A percentile compares a stretch with the other conserved stretches of the same genome.
phyloP scores from a whole-genome alignment of 1,140 invertebrate genomes.

The Aphelinus certus region DNA sequence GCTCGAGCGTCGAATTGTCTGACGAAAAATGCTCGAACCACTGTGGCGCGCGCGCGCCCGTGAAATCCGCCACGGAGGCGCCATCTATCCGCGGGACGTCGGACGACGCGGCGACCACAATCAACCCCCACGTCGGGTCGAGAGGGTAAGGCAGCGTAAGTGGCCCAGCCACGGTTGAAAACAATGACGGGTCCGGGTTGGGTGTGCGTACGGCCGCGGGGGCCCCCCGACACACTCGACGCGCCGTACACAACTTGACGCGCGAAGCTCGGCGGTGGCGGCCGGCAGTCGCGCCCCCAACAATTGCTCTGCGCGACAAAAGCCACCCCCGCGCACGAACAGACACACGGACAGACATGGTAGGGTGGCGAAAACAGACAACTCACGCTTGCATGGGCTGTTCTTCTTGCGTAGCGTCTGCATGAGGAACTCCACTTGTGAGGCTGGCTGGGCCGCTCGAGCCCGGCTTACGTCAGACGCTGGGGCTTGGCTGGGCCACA shows the following conservation, averaged over 20 bases:
- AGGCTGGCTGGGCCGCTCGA: conserved; percentile 12
- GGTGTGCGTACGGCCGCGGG: too few relatives aligned
- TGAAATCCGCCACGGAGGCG: conserved; percentile 18
- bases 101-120: background rate
- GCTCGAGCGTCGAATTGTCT: too few relatives aligned
- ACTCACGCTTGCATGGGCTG: conserved; percentile 90
- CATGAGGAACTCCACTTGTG: conserved; percentile 68
- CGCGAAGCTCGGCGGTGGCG: too few relatives aligned
- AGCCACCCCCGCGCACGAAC: too few relatives aligned
- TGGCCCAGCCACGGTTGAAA: conserved; percentile 18
- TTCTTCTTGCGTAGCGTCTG: conserved; percentile 89
- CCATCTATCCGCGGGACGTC: conserved; percentile 12
- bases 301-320: too few relatives aligned
- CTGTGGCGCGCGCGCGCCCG: background rate
- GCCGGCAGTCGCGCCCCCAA: too few relatives aligned
- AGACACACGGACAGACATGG: background rate
- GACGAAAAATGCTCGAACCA: conserved; percentile 33
- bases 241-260: too few relatives aligned
- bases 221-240: too few relatives aligned
- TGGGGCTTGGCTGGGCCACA: conserved; percentile 12
- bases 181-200: background rate
- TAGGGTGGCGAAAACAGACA: conserved; percentile 19
- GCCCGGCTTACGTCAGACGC: too few relatives aligned
- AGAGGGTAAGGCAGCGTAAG: conserved; percentile 34
- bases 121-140: conserved; percentile 17